These are phyloP conservation scores for Trachymyrmex cornetzi DNA, from an alignment of 1,140 invertebrate genomes.

Conservation along the genomic window DNA sequence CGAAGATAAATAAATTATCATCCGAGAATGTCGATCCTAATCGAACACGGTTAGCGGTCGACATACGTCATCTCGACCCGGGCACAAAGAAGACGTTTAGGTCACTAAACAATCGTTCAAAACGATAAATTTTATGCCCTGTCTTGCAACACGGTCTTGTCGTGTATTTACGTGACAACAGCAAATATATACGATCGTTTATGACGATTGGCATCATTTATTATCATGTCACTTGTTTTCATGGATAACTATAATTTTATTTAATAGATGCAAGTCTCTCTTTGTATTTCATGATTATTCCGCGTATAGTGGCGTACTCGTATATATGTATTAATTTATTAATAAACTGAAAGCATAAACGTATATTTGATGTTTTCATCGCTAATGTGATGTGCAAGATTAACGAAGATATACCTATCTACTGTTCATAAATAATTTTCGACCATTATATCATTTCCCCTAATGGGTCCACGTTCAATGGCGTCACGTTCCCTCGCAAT, in stretches of 20 bases:
- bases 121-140: constrained; percentile 45
- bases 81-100: constrained; percentile 66
- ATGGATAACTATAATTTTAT: constrained; percentile 25
- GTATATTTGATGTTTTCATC: constrained; percentile 20
- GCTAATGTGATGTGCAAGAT: constrained; percentile 11
- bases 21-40: constrained; percentile 71
- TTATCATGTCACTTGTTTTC: neutral
- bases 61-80: constrained; percentile 65
- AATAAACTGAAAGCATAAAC: neutral
- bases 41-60: constrained; percentile 63
- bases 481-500: neutral
- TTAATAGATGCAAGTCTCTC: neutral
- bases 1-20: constrained; percentile 85
- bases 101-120: constrained; percentile 59
- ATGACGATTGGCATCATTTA: constrained; percentile 23
- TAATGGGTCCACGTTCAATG: constrained; percentile 3
- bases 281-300: neutral
- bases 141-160: constrained; percentile 4
- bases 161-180: constrained; percentile 20
- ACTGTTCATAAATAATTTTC: constrained; percentile 32
- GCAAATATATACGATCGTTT: neutral
- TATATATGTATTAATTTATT: neutral
- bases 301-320: neutral
- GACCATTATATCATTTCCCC: constrained; percentile 22
- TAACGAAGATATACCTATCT: constrained; percentile 30